A percentile compares a stretch with the other conserved stretches of the same genome.
These are phyloP conservation scores for Phylloscopus whistleri DNA, from an alignment of 2,113 vertebrate genomes.

Conservation along the genomic window DNA sequence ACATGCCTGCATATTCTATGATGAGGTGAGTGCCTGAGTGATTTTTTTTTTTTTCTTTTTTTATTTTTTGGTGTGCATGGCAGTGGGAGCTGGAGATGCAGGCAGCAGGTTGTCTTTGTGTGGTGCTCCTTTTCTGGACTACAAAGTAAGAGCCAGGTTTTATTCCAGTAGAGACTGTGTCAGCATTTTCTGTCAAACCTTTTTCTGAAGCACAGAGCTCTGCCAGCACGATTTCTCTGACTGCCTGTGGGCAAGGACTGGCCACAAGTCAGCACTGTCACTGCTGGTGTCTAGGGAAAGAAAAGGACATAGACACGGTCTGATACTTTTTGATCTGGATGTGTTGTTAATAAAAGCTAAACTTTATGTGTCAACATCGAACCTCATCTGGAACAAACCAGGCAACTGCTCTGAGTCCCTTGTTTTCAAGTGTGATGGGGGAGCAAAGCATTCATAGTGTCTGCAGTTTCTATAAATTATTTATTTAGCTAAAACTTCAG, in stretches of 20 bases:
- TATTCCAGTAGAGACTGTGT: background rate
- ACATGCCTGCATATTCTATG: slow-evolving; percentile 98
- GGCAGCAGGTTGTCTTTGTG: slow-evolving; percentile 61
- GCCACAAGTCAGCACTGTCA: slow-evolving; percentile 3
- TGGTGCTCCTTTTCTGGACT: slow-evolving; percentile 25
- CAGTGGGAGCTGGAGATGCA: slow-evolving; percentile 2
- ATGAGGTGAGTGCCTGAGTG: slow-evolving; percentile 82
- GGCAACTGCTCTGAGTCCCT: background rate
- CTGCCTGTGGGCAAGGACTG: slow-evolving; percentile 24
- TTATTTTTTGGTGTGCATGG: background rate
- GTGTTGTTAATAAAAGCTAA: background rate
- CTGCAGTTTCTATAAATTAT: background rate
- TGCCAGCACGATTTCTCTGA: background rate
- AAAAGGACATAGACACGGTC: background rate
- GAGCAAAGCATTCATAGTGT: background rate
- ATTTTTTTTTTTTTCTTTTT: background rate
- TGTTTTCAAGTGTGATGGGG: background rate
- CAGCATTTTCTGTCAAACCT: slow-evolving; percentile 36
- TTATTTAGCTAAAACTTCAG: background rate
- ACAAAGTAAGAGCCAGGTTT: slow-evolving; percentile 34
- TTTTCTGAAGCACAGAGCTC: slow-evolving; percentile 24
- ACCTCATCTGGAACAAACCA: background rate
- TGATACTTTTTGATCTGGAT: background rate
- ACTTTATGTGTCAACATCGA: fast-evolving
- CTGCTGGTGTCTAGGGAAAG: background rate